These are phyloP conservation scores for Hemiprocne comata DNA, from an alignment of 2,113 vertebrate genomes.

Conservation along the genomic window DNA sequence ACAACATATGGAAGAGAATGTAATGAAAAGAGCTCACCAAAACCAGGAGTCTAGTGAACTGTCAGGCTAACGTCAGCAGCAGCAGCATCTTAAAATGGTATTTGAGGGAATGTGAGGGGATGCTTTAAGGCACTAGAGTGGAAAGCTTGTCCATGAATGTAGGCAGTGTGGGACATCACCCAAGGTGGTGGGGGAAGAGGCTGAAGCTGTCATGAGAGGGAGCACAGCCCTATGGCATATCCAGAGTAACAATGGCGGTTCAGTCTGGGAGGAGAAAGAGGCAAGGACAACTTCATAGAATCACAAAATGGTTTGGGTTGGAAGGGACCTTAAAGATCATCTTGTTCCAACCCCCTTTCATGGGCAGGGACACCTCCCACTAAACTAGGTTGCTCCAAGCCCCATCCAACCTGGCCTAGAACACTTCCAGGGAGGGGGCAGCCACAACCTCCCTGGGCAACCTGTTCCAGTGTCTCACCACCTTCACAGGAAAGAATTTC, in stretches of 20 bases:
- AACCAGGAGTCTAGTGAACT: not conserved
- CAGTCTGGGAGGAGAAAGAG: not conserved
- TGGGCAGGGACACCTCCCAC: too few relatives aligned
- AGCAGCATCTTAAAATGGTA: not conserved
- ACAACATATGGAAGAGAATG: not conserved
- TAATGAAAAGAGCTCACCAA: not conserved
- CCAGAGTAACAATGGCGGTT: not conserved
- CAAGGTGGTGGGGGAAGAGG: not conserved
- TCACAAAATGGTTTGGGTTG: too few relatives aligned
- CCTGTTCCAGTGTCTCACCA: too few relatives aligned
- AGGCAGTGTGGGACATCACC: fast-evolving
- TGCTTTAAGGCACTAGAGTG: not conserved
- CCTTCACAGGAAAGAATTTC: too few relatives aligned
- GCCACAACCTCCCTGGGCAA: too few relatives aligned
- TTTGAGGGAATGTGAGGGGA: not conserved
- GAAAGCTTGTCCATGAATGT: fast-evolving
- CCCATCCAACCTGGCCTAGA: too few relatives aligned
- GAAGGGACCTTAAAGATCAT: too few relatives aligned
- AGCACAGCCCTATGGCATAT: fast-evolving
- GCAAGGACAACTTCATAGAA: not conserved
- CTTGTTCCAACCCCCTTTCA: too few relatives aligned
- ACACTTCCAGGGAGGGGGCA: too few relatives aligned
- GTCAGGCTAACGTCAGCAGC: not conserved
- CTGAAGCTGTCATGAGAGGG: fast-evolving
- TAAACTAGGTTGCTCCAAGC: too few relatives aligned